Evolutionary conservation across 2,888 invertebrate genomes (phyloP), one percentile per base, ranked within the genome.

Genomic region (Lasioglossum pauxillum): DNA sequence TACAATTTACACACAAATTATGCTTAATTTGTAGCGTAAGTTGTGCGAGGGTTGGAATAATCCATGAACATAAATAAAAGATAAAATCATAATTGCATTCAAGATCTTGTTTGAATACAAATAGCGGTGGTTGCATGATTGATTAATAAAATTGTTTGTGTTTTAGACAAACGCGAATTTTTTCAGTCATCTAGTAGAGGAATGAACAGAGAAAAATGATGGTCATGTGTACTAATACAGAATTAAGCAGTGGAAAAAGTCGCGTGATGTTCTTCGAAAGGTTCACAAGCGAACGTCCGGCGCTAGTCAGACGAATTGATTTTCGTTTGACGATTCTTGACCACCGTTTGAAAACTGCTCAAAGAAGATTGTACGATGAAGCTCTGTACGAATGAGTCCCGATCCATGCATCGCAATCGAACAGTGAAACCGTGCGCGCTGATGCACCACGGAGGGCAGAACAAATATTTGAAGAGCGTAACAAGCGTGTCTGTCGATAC

Each of bases 381-480:
- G 23, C 53, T 23, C 23, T 53, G 8, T 53, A 23, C 49, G 44
- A 46, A 27, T 27, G 16, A 16, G 23, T 14, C 46, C 31, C 8
- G 60, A 85, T 80, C 53, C 81, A 81, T 80, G 74, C 75, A 85
- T 81, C 85, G 44, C 60, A 74, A 79, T 76, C 79, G 78, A 82
- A 46, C 75, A 35, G 72, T 19, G 75, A 83, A 84, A 79, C 84
- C 75, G 75, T 60, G 35, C 16, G 79, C 31, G 27, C 35, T 53
- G 79, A 75, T 79, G 46, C 23, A 67, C 49, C 67, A 41, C 76
- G 71, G 27, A 27, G 74, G 60, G 53, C 71, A 75, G 75, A 83
- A 78, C 86, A 89, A 89, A 89, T 88, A 87, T 88, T 88, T 87
- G 84, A 87, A 83, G 86, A 86, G 89, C 86, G 86, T 88, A 87